Base-by-base conservation (phyloP, 2,797 vertebrate genomes). In the Geotrypetes seraphini region DNA sequence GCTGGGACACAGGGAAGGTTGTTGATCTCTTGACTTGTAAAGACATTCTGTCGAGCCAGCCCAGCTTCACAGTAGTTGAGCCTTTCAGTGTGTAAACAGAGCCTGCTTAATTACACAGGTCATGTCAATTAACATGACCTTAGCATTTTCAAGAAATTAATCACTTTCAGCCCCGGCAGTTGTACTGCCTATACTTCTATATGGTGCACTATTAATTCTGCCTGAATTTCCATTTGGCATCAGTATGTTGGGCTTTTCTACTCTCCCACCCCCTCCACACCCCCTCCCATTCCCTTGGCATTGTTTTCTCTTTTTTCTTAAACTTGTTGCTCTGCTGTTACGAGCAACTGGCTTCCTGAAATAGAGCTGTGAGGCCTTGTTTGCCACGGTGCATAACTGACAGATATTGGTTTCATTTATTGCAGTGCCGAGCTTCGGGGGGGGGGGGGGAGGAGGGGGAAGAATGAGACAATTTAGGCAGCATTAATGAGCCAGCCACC, bases 31-130 rank as follows among this genome's bases (percentile, higher is more conserved):
- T 71, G 73, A 81, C 78, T 63, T 28, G 63, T 82, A 79, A 81
- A 81, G 77, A 79, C 63, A 48, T 83, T 70, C 78, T 82, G 72
- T 86, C 76, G 78, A 50, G 66, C 61, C 64, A 58, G 53, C 66
- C 57, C 53, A 67, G 68, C 64, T 58, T 77, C 68, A 47, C 66
- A 67, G 73, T 22, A 24, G 63, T 72, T 47, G 57, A 69, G 69
- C 66, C 79, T 70, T 68, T 25, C 22, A 63, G 6, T 1, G 66
- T 78, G 71, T 82, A 83, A 84, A 82, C 73, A 79, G 73, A 78
- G 69, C 78, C 69, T 77, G 73, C 75, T 78, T 86, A 84, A 84
- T 86, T 84, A 81, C 76, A 61, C 64, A 74, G 71, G 75, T 78
- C 74, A 59, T 78, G 78, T 83, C 81, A 81, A 80, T 84, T 84